Evolutionary conservation across 2,113 vertebrate species (phyloP).

Genomic region (Prunella himalayana): DNA sequence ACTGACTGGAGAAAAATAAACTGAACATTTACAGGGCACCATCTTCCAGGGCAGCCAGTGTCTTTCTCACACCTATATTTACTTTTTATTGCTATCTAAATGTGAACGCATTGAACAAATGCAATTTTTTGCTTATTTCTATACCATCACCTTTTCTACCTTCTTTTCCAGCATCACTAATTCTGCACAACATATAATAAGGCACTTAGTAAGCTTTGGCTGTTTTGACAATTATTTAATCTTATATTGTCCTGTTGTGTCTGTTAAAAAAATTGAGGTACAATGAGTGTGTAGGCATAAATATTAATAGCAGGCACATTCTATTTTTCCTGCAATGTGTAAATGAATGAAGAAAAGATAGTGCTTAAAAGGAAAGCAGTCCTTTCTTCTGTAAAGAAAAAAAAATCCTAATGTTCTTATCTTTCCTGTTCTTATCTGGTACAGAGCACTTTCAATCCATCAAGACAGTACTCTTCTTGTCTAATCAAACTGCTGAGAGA

Average conservation of each 20-base stretch:
- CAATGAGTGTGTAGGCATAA: background rate
- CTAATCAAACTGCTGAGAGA: slow-evolving; percentile 53
- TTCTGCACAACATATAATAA: background rate
- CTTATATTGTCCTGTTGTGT: background rate
- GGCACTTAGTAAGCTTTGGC: background rate
- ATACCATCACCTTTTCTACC: background rate
- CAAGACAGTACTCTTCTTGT: slow-evolving; percentile 50
- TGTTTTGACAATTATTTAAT: background rate
- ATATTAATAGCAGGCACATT: slow-evolving; percentile 22
- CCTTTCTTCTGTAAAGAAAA: background rate
- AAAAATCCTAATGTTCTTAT: slow-evolving; percentile 17
- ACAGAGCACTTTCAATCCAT: slow-evolving; percentile 30
- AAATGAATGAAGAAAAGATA: slow-evolving; percentile 24
- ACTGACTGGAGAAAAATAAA: background rate
- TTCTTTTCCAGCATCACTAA: background rate
- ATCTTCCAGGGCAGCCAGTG: background rate
- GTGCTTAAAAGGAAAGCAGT: background rate
- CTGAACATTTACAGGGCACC: background rate
- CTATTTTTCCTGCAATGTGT: background rate
- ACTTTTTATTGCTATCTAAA: background rate
- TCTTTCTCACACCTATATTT: background rate
- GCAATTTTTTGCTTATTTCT: background rate
- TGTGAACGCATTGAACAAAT: background rate
- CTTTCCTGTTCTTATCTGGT: slow-evolving; percentile 45
- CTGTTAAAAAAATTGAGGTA: background rate